Base-by-base conservation (phyloP, 2,113 vertebrate genomes). In the Stigmatopora nigra region DNA sequence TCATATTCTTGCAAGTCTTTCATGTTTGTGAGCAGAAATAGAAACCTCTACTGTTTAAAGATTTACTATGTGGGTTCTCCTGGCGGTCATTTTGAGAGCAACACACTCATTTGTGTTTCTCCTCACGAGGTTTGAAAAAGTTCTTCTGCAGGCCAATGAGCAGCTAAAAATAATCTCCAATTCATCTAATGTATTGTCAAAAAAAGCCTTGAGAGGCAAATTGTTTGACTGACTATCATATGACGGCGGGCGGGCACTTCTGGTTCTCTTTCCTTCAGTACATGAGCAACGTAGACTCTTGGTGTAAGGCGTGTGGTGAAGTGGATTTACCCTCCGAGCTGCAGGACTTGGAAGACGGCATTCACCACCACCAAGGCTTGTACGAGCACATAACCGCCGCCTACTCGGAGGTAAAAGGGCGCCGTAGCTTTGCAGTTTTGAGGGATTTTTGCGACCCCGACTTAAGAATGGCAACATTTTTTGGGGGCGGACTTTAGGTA, bases 241-340 rank as follows among this genome's bases (percentile, higher is more conserved):
- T 75, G 71, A 73, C 72, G 70, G 1, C 3, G 16, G 41, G 41
- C 20, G 31, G 71, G 60, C 17, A 14, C 65, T 56, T 70, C 51
- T 72, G 5, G 49, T 9, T 47, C 52, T 46, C 71, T 6, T 55
- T 15, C 46, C 11, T 70, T 64, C 80, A 98, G 97, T 99, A 99
- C 75, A 98, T 99, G 95, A 93, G 91, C 77, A 99, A 98, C 7
- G 94, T 99, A 84, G 96, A 99, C 83, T 92, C 95, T 0, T 99
- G 96, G 96, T 98, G 95, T 66, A 99, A 99, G 83, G 96, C 96
- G 0, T 99, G 97, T 7, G 94, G 97, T 0, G 96, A 99, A 67
- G 95, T 97, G 52, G 97, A 98, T 51, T 87, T 99, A 75, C 97
- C 97, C 0, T 98, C 97, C 0, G 97, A 99, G 81, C 92, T 99